These are phyloP conservation scores for Protophormia terraenovae DNA, from an alignment of 2,888 invertebrate genomes.

Conservation along the genomic window DNA sequence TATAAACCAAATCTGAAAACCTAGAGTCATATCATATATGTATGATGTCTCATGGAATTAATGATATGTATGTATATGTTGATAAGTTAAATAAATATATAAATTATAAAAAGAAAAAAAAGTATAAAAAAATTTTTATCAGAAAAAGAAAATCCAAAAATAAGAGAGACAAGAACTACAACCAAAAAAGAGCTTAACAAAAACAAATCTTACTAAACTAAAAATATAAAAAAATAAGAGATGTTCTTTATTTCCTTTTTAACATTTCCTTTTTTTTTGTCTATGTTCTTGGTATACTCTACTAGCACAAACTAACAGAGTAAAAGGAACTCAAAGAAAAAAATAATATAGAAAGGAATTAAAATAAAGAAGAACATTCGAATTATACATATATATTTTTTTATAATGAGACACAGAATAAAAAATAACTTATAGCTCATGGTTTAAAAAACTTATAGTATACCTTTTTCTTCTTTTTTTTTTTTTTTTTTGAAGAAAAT, in stretches of 20 bases:
- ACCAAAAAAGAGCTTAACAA: constrained; percentile 29
- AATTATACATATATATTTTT: no score
- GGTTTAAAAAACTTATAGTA: neutral
- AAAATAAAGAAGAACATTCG: constrained; percentile 15
- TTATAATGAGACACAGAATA: no score
- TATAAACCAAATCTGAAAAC: no score
- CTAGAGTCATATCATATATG: no score
- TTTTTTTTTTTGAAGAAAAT: neutral
- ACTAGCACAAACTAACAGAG: neutral
- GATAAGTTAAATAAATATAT: no score
- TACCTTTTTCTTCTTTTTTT: neutral
- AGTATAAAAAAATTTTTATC: constrained; percentile 6
- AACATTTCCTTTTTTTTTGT: neutral
- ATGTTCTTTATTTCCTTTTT: constrained; percentile 13
- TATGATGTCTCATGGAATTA: no score
- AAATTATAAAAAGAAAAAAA: constrained; percentile 22
- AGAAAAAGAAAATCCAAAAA: neutral
- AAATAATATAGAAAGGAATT: constrained; percentile 37
- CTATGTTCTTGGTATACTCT: neutral
- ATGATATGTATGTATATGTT: no score
- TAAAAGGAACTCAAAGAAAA: constrained; percentile 7
- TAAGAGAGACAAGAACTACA: constrained; percentile 8
- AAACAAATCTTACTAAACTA: neutral
- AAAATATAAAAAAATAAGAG: constrained; percentile 12
- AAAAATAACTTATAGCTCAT: constrained; percentile 31